phyloP scores from a whole-genome alignment of 30 jellyfish, hydroid and myxozoan genomes.

The Pelagia noctiluca region DNA sequence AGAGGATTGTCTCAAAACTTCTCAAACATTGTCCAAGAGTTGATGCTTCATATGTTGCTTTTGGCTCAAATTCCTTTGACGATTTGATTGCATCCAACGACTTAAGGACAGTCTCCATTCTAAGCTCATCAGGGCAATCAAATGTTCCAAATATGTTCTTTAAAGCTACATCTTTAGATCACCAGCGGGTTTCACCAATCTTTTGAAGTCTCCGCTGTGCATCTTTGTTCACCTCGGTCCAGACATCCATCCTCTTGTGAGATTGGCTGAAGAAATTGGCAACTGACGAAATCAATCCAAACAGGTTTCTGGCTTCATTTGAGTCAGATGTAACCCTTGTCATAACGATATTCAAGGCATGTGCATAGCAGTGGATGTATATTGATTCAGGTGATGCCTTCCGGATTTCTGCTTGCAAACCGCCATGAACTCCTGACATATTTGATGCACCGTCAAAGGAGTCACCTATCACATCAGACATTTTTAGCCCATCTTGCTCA shows the following conservation, averaged over 20 bases:
- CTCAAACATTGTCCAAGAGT: conserved; percentile 30
- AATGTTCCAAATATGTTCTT: neutral
- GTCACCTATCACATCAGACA: neutral
- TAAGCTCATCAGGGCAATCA: neutral
- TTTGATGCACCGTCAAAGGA: conserved; percentile 9
- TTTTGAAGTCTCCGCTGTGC: neutral
- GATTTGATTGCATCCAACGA: neutral
- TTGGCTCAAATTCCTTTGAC: conserved; percentile 17
- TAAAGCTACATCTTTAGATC: conserved; percentile 13
- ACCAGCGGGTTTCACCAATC: conserved; percentile 6
- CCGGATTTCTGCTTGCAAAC: conserved; percentile 25
- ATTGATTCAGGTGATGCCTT: conserved; percentile 12
- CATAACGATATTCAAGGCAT: neutral
- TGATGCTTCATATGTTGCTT: conserved; percentile 29
- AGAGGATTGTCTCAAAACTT: conserved; percentile 38
- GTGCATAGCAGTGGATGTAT: conserved; percentile 18
- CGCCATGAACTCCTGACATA: neutral
- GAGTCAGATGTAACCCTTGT: too few relatives aligned
- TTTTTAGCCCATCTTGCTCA: conserved; percentile 11
- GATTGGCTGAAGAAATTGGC: neutral
- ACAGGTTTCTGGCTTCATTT: neutral
- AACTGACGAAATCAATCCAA: neutral
- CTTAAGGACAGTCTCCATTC: neutral
- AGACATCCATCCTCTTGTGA: conserved; percentile 11
- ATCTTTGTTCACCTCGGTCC: neutral